A percentile compares a stretch with the other conserved stretches of the same genome.
phyloP scores from a whole-genome alignment of 1,140 invertebrate species.

The Nymphalis io region DNA sequence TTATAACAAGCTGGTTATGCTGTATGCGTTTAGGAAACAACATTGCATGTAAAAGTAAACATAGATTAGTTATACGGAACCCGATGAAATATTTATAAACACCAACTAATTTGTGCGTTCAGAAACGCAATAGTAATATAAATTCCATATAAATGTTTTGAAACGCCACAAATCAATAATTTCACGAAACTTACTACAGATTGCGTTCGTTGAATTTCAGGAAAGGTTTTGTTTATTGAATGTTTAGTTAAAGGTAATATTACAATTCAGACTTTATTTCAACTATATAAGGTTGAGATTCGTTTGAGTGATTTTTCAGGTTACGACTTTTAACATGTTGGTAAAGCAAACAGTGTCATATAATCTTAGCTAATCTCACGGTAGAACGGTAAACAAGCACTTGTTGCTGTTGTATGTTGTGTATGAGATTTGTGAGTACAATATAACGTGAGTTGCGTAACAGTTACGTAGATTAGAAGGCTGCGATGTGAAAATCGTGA shows the following conservation, averaged over 20 bases:
- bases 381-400: conserved; percentile 10
- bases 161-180: conserved; percentile 24
- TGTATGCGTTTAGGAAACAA: conserved; percentile 4
- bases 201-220: conserved; percentile 21
- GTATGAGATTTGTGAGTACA: conserved; percentile 15
- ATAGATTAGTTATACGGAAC: conserved; percentile 26
- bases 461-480: not conserved
- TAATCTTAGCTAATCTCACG: conserved; percentile 28
- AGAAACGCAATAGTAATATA: conserved; percentile 32
- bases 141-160: conserved; percentile 38
- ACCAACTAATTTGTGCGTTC: conserved; percentile 33
- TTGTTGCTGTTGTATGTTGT: not conserved
- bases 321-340: conserved; percentile 18
- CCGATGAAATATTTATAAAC: conserved; percentile 35
- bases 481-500: not conserved
- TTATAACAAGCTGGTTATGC: not conserved
- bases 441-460: not conserved
- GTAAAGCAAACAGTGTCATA: conserved; percentile 30
- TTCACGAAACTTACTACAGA: conserved; percentile 24
- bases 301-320: not conserved
- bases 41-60: conserved; percentile 16
- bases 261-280: not conserved
- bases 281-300: conserved; percentile 10
- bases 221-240: conserved; percentile 10
- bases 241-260: not conserved